Evolutionary conservation across 2,888 invertebrate species (phyloP), one percentile per base, ranked within the genome.

Genomic region (Cephus rjabovi): DNA sequence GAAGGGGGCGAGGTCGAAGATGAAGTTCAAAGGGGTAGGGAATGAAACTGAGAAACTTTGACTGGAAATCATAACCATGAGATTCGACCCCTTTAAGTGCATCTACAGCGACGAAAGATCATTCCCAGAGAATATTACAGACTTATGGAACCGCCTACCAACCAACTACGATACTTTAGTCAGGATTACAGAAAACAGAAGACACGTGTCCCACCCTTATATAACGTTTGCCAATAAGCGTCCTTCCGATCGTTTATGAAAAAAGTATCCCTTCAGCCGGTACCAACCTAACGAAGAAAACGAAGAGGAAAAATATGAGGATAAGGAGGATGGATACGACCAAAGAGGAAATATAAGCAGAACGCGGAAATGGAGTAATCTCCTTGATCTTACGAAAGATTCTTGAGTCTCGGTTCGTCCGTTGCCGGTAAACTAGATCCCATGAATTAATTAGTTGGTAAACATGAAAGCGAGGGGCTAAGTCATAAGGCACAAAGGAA

Each of bases 371-470:
- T 74, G 69, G 34, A 83, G 80, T 84, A 84, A 83, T 83, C 82
- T 80, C 74, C 76, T 73, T 75, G 80, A 79, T 85, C 81, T 84
- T 81, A 40, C 73, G 76, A 69, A 77, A 37, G n/a, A 15, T 68
- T n/a, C 71, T 31, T 56, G 69, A 69, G 70, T 69, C 37, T 37
- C 40, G 33, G 35, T 35, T 73, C 75, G 73, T 69, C 11, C 56
- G 34, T 78, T 82, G 84, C 81, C 80, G 83, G 84, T 83, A 84
- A 85, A 85, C 83, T 83, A 56, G 77, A 84, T 79, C 83, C 81
- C 84, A 82, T 85, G 87, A 87, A 88, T 87, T 87, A 88, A 88
- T 88, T 87, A 86, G 81, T 83, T 82, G 82, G 83, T 83, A 85
- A 87, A 86, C 86, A 84, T 76, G 78, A 78, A 78, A 71, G 73